Conservation (phyloP, 2,888 invertebrate genomes). For the Sinotaia quadrata region DNA sequence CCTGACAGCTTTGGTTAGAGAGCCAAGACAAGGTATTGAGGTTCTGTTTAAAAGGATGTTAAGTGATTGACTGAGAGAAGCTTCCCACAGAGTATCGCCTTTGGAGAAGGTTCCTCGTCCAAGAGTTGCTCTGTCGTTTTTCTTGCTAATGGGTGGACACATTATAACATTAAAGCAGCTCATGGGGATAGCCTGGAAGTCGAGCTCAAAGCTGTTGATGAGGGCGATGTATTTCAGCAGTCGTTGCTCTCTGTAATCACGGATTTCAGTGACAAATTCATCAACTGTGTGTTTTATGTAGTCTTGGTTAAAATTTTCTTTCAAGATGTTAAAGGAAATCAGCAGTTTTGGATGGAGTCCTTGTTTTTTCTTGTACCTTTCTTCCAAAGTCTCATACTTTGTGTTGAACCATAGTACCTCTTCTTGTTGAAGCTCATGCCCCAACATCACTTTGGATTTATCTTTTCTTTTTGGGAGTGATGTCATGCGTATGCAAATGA, state of each 20-base stretch:
- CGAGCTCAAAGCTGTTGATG: constrained; percentile 52
- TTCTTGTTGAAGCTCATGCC: constrained; percentile 41
- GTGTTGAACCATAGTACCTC: constrained; percentile 51
- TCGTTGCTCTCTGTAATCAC: constrained; percentile 33
- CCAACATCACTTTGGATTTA: constrained; percentile 13
- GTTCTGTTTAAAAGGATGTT: constrained; percentile 45
- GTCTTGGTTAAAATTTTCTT: constrained; percentile 49
- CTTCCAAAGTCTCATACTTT: constrained; percentile 41
- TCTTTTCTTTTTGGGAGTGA: constrained; percentile 18
- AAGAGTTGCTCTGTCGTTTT: constrained; percentile 27
- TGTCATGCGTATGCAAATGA: constrained; percentile 36
- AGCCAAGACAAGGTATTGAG: constrained; percentile 41
- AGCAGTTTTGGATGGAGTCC: constrained; percentile 45
- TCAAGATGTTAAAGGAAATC: constrained; percentile 58
- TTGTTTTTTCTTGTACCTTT: constrained; percentile 33
- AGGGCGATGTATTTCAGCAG: constrained; percentile 50
- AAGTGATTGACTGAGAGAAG: constrained; percentile 39
- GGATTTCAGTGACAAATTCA: constrained; percentile 44
- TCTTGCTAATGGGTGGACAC: neutral
- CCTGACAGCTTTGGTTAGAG: constrained; percentile 40
- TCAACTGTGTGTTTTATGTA: constrained; percentile 47
- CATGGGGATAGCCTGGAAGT: constrained; percentile 45
- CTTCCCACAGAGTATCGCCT: constrained; percentile 45
- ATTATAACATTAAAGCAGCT: constrained; percentile 50
- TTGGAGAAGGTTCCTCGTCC: constrained; percentile 22